Conservation (phyloP, 2,797 vertebrate species). For the Florisuga fusca region DNA sequence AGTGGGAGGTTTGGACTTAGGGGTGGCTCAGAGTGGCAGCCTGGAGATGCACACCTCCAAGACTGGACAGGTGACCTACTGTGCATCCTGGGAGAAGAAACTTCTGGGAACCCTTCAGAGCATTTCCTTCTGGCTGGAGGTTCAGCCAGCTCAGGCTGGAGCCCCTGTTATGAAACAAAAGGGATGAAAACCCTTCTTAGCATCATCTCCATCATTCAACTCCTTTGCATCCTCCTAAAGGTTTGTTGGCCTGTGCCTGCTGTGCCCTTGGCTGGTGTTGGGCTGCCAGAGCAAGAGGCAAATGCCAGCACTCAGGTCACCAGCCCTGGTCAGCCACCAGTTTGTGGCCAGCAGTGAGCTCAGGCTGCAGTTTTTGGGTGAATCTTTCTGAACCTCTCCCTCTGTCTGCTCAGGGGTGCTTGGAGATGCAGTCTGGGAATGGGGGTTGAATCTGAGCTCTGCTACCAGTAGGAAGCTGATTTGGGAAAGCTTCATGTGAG, state of each 20-base stretch:
- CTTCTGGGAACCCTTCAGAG: neutral
- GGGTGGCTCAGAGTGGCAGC: neutral
- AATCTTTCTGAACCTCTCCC: neutral
- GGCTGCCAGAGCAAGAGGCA: neutral
- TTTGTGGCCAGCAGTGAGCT: neutral
- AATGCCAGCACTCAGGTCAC: neutral
- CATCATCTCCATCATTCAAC: neutral
- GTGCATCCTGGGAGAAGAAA: neutral
- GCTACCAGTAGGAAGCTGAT: neutral
- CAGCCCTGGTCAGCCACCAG: neutral
- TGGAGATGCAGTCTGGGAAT: neutral
- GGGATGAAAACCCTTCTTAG: neutral
- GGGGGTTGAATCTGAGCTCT: neutral
- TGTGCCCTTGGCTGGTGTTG: neutral
- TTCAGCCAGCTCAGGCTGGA: neutral
- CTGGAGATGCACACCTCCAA: neutral
- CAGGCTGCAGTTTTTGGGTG: neutral
- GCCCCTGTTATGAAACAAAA: neutral
- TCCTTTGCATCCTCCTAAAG: neutral
- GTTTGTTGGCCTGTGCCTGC: neutral
- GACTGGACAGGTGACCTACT: neutral
- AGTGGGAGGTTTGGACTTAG: neutral
- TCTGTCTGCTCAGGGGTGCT: rapidly evolving
- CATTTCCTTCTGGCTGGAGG: neutral
- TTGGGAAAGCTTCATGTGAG: neutral